Conservation (phyloP, 2,113 vertebrate species). For the Caretta caretta region DNA sequence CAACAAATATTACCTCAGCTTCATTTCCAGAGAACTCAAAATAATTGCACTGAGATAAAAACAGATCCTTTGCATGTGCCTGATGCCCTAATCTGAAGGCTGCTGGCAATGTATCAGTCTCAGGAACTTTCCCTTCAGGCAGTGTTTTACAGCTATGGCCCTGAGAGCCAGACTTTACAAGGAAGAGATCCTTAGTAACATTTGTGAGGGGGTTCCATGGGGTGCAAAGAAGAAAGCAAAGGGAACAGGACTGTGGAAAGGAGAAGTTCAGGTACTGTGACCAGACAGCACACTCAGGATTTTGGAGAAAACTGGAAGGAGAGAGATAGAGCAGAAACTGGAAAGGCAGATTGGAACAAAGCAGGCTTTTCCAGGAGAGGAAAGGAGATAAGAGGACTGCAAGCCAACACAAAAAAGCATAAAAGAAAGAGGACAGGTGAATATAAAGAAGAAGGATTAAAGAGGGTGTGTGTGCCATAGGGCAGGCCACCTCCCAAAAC, state of each 20-base stretch:
- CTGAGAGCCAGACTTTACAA: background rate
- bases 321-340: background rate
- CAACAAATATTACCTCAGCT: slow-evolving; percentile 1
- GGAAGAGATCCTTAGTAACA: background rate
- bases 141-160: background rate
- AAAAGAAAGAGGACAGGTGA: background rate
- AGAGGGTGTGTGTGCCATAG: background rate
- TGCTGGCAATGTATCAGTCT: background rate
- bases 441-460: background rate
- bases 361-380: background rate
- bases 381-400: background rate
- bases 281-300: background rate
- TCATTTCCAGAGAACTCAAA: slow-evolving; percentile 29
- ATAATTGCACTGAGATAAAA: background rate
- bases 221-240: background rate
- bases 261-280: background rate
- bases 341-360: background rate
- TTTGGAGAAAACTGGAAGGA: background rate
- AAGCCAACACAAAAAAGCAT: background rate
- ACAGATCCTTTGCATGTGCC: background rate
- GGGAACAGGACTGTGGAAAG: background rate
- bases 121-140: background rate
- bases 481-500: background rate
- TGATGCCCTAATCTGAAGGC: slow-evolving; percentile 18
- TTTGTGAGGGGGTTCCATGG: background rate